Percentiles rank a stretch among this genome's conserved stretches.
phyloP scores from a whole-genome alignment of 2,888 invertebrate genomes.

The Galerucella pusilla region DNA sequence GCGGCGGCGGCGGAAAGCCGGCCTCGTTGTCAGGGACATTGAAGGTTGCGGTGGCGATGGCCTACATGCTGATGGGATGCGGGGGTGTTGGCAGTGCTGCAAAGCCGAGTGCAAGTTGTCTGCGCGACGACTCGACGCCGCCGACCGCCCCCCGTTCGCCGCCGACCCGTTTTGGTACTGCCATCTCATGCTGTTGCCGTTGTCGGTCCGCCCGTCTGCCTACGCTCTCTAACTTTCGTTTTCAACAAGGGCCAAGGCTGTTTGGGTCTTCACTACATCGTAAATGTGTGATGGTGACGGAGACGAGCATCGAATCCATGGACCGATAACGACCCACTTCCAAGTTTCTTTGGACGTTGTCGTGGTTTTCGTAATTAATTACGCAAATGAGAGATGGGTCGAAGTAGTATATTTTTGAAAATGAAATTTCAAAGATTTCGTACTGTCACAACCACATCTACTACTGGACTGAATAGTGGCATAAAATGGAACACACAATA shows the following conservation, averaged over 20 bases:
- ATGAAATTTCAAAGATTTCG: too few relatives aligned
- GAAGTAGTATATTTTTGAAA: too few relatives aligned
- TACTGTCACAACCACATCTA: too few relatives aligned
- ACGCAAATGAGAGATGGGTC: too few relatives aligned
- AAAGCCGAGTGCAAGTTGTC: conserved; percentile 66
- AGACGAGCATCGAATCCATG: conserved; percentile 47
- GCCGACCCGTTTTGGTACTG: conserved; percentile 29
- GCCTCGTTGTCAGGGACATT: conserved; percentile 51
- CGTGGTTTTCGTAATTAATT: neutral
- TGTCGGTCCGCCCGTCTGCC: conserved; percentile 43
- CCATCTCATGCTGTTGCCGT: conserved; percentile 43
- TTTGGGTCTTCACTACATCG: conserved; percentile 41
- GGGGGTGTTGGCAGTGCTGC: conserved; percentile 59
- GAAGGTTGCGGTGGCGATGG: conserved; percentile 57
- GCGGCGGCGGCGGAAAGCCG: conserved; percentile 44
- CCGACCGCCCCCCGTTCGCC: conserved; percentile 57
- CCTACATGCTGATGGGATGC: conserved; percentile 36
- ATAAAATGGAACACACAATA: too few relatives aligned
- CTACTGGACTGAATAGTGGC: too few relatives aligned
- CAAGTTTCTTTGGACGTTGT: conserved; percentile 1
- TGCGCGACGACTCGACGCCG: conserved; percentile 66
- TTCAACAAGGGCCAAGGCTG: conserved; percentile 55
- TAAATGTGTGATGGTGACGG: conserved; percentile 14
- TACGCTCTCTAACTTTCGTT: conserved; percentile 44
- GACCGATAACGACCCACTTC: conserved; percentile 36